These are phyloP conservation scores for Acipenser ruthenus DNA, from an alignment of 2,797 vertebrate genomes.

Conservation along the genomic window DNA sequence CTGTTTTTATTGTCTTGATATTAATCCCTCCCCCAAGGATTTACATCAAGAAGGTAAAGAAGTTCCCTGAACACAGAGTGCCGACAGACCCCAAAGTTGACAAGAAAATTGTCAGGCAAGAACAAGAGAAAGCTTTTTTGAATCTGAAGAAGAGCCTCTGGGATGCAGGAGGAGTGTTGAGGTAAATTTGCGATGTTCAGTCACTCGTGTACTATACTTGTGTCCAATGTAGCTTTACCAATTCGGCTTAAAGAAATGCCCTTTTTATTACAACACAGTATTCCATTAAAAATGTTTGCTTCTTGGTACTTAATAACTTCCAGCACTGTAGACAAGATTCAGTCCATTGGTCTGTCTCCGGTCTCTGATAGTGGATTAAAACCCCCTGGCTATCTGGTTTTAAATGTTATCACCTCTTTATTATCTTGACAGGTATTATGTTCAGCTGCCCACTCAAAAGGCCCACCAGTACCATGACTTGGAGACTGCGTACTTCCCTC, in stretches of 20 bases:
- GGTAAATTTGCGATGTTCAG: constrained; percentile 37
- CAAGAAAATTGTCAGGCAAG: constrained; percentile 72
- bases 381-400: not conserved
- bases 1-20: not conserved
- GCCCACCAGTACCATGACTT: constrained; percentile 75
- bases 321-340: too few relatives aligned
- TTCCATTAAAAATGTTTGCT: too few relatives aligned
- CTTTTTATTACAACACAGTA: too few relatives aligned
- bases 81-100: constrained; percentile 73
- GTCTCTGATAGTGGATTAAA: constrained; percentile 7
- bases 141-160: constrained; percentile 70
- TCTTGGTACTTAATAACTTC: too few relatives aligned
- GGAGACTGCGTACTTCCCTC: constrained; percentile 52
- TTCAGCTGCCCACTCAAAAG: constrained; percentile 72
- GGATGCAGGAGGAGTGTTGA: constrained; percentile 62
- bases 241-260: too few relatives aligned
- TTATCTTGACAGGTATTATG: constrained; percentile 33
- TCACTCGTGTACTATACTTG: too few relatives aligned
- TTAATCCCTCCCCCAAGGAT: constrained; percentile 47
- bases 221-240: too few relatives aligned
- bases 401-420: too few relatives aligned
- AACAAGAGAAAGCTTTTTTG: constrained; percentile 75
- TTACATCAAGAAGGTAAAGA: constrained; percentile 77
- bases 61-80: constrained; percentile 71
- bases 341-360: too few relatives aligned